Conservation (phyloP, 1,140 invertebrate genomes). For the Procambarus virginalis region DNA sequence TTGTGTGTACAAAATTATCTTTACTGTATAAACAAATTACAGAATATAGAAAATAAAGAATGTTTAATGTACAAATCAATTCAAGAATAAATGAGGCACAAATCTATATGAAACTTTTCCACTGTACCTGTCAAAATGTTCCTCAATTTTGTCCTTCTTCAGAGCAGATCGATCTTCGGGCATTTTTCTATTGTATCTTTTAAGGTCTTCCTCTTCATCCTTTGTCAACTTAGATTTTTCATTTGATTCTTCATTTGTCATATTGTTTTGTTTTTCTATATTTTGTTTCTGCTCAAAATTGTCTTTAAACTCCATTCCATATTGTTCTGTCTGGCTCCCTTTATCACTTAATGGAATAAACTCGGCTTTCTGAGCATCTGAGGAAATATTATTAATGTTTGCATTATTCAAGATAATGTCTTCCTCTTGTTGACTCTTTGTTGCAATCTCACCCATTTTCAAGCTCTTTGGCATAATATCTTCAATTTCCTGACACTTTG, state of each 20-base stretch:
- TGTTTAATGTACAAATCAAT: no score
- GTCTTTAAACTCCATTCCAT: not conserved
- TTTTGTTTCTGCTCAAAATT: not conserved
- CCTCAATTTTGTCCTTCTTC: constrained; percentile 54
- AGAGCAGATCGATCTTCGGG: constrained; percentile 42
- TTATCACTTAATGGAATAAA: not conserved
- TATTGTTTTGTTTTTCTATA: not conserved
- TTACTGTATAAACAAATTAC: no score
- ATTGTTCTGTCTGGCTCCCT: not conserved
- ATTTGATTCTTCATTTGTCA: constrained; percentile 7
- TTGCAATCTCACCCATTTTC: not conserved
- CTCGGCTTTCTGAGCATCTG: not conserved
- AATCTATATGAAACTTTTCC: not conserved
- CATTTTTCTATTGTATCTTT: constrained; percentile 40
- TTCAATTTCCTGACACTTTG: not conserved
- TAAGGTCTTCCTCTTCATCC: constrained; percentile 28
- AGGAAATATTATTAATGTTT: not conserved
- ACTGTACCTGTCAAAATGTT: constrained; percentile 55
- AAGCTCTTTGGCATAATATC: not conserved
- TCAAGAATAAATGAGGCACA: no score
- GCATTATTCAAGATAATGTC: not conserved
- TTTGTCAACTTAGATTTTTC: not conserved
- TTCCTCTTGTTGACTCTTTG: not conserved
- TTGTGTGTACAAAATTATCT: no score
- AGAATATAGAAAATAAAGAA: no score